Percentiles rank a stretch among this genome's conserved stretches.
These are phyloP conservation scores for Pygocentrus nattereri DNA, from an alignment of 2,797 vertebrate genomes.

Conservation along the genomic window DNA sequence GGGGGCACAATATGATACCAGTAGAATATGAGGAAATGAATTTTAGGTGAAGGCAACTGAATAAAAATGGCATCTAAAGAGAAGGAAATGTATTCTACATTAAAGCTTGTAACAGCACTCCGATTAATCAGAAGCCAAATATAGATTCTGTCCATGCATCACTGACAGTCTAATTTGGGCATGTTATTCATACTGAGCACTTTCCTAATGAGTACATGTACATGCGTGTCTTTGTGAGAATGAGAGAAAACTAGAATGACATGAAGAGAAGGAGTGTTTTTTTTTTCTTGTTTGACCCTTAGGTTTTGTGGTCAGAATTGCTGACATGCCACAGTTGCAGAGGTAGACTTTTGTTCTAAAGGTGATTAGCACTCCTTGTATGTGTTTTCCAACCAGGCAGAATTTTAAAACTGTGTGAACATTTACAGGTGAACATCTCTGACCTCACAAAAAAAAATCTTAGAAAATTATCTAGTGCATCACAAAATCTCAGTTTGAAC, in stretches of 20 bases:
- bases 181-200: not conserved
- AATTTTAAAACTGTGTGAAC: not conserved
- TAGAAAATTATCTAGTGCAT: no score
- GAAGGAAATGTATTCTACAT: not conserved
- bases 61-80: not conserved
- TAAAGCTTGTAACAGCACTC: not conserved
- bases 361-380: not conserved
- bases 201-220: not conserved
- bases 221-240: not conserved
- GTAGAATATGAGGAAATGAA: not conserved
- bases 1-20: not conserved
- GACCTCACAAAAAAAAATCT: no score
- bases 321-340: not conserved
- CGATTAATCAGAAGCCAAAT: not conserved
- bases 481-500: no score
- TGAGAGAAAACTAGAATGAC: not conserved
- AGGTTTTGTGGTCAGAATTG: slow-evolving; percentile 4
- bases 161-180: not conserved
- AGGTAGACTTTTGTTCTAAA: not conserved
- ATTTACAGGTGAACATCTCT: not conserved
- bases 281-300: not conserved
- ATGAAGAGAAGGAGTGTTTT: not conserved
- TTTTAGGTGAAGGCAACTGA: no score
- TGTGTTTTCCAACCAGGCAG: not conserved
- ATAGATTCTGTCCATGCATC: not conserved